Percentiles rank a stretch among this genome's conserved stretches.
phyloP scores from a whole-genome alignment of 2,797 vertebrate species.

The Argentina silus region DNA sequence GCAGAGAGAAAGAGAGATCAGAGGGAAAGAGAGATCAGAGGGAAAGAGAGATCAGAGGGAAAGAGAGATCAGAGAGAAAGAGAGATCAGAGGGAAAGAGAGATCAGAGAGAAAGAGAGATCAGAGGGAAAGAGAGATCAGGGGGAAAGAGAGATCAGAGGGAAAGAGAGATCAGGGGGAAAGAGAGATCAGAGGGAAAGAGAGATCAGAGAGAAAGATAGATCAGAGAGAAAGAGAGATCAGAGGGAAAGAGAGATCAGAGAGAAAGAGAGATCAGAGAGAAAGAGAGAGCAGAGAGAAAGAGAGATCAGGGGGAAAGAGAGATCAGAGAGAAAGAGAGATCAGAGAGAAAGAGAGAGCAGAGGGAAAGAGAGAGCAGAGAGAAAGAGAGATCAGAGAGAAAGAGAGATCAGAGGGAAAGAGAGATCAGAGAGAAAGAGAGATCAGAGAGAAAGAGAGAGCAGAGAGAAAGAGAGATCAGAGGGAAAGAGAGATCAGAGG shows the following conservation, averaged over 20 bases:
- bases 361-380: neutral
- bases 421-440: neutral
- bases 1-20: neutral
- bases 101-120: neutral
- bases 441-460: neutral
- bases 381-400: neutral
- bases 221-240: neutral
- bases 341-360: neutral
- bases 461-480: too few species aligned
- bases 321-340: neutral
- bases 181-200: neutral
- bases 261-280: neutral
- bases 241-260: neutral
- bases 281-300: too few species aligned
- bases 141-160: neutral
- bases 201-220: neutral
- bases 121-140: neutral
- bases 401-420: neutral
- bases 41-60: neutral
- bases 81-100: neutral
- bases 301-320: neutral
- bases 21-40: neutral
- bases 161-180: neutral
- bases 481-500: neutral
- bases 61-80: neutral